Evolutionary conservation across 2,888 invertebrate genomes (phyloP).

Genomic region (Mythimna ferrago): DNA sequence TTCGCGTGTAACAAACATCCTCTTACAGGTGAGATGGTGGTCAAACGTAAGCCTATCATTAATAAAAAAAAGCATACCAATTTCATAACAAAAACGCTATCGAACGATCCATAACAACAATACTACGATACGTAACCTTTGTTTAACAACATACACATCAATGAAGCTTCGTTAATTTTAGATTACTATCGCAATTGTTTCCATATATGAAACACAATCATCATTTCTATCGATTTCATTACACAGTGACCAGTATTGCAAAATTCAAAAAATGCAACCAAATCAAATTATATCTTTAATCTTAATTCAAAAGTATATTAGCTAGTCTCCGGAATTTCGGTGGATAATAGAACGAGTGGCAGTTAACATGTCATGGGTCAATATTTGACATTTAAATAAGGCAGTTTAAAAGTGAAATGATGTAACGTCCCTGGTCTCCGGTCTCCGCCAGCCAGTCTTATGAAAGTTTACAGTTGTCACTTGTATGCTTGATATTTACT

Average conservation of each 20-base stretch:
- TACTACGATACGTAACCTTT: constrained; percentile 56
- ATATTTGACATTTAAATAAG: constrained; percentile 86
- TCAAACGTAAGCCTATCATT: no score
- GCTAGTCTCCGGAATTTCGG: constrained; percentile 39
- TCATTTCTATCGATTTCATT: constrained; percentile 26
- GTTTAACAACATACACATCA: constrained; percentile 46
- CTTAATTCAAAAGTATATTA: constrained; percentile 22
- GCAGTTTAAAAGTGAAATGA: constrained; percentile 74
- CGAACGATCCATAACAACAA: constrained; percentile 41
- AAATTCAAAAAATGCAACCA: constrained; percentile 38
- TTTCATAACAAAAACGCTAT: constrained; percentile 49
- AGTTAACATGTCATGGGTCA: constrained; percentile 83
- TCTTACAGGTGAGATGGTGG: no score
- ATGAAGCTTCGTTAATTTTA: constrained; percentile 54
- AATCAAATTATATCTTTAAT: constrained; percentile 57
- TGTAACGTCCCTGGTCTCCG: constrained; percentile 67
- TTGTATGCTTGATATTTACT: constrained; percentile 77
- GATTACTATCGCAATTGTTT: constrained; percentile 50
- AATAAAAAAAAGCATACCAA: no score
- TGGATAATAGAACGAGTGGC: constrained; percentile 76
- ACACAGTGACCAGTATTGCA: constrained; percentile 25
- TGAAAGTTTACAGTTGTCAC: constrained; percentile 81
- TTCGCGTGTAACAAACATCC: constrained; percentile 14
- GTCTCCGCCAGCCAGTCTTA: constrained; percentile 70
- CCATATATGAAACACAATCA: constrained; percentile 44